Percentiles rank a stretch among this genome's conserved stretches.
phyloP scores from a whole-genome alignment of 2,888 invertebrate genomes.

The Odiellus spinosus region DNA sequence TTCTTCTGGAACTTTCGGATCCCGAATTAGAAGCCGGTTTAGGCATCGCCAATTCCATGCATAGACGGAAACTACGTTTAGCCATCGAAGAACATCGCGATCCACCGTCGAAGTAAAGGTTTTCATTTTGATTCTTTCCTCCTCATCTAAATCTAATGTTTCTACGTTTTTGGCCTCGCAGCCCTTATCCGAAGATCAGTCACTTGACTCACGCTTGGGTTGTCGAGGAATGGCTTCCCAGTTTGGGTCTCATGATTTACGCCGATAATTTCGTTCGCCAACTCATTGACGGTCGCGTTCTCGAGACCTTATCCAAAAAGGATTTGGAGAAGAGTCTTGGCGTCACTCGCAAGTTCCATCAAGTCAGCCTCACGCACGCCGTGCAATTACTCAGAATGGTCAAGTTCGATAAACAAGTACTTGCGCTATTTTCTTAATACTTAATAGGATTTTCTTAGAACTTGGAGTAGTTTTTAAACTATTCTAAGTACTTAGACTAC shows the following conservation, averaged over 20 bases:
- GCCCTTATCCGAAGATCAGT: conserved; percentile 64
- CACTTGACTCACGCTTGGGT: conserved; percentile 85
- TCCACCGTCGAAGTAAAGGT: conserved; percentile 51
- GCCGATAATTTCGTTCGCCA: conserved; percentile 72
- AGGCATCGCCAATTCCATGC: conserved; percentile 81
- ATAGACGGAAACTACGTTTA: conserved; percentile 74
- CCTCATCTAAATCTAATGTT: neutral
- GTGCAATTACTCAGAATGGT: conserved; percentile 79
- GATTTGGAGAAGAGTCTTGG: conserved; percentile 85
- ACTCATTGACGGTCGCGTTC: conserved; percentile 80
- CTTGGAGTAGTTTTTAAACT: too few species aligned
- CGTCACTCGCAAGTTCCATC: conserved; percentile 83
- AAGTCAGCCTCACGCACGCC: conserved; percentile 82
- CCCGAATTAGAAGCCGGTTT: conserved; percentile 76
- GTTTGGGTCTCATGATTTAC: conserved; percentile 72
- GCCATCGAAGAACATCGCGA: conserved; percentile 85
- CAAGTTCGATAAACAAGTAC: conserved; percentile 54
- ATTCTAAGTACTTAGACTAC: too few species aligned
- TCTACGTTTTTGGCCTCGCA: conserved; percentile 10
- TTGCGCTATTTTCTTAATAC: too few species aligned
- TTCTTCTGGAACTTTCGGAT: conserved; percentile 77
- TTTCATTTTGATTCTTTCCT: neutral
- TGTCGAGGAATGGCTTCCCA: conserved; percentile 79
- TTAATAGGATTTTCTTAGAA: too few species aligned
- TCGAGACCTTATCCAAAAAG: conserved; percentile 81